Evolutionary conservation across 2,888 invertebrate species (phyloP).

Genomic region (Drepana falcataria): DNA sequence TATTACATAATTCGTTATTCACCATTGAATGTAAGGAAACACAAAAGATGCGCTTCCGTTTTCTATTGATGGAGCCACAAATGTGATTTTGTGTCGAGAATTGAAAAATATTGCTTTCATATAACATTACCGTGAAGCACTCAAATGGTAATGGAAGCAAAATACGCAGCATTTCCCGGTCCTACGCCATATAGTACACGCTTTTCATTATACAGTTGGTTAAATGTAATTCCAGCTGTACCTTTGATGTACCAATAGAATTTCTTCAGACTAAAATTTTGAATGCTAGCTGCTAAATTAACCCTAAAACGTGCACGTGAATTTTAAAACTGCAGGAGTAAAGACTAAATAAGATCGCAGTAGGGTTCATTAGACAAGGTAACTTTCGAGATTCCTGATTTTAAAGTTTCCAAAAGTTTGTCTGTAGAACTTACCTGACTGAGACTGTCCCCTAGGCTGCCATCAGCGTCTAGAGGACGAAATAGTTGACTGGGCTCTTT

Average conservation of each 20-base stretch:
- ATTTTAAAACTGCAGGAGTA: conserved; percentile 42
- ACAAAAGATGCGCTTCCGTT: conserved; percentile 27
- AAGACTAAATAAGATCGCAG: conserved; percentile 38
- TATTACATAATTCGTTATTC: not conserved
- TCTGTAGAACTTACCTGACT: conserved; percentile 58
- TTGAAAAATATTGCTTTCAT: conserved; percentile 58
- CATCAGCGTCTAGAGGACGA: conserved; percentile 62
- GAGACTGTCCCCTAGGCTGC: conserved; percentile 70
- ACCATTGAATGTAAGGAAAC: conserved; percentile 15
- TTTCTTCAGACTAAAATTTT: too few relatives aligned
- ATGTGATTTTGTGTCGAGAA: conserved; percentile 52
- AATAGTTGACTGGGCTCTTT: conserved; percentile 54
- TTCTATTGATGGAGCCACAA: conserved; percentile 46
- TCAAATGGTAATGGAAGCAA: conserved; percentile 54
- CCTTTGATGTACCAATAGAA: too few relatives aligned
- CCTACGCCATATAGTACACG: conserved; percentile 22
- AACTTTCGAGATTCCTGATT: conserved; percentile 33
- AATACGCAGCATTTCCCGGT: conserved; percentile 32
- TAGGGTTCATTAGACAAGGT: conserved; percentile 55
- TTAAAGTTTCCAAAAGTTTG: conserved; percentile 26
- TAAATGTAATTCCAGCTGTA: conserved; percentile 36
- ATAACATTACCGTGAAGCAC: conserved; percentile 44
- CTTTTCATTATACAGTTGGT: conserved; percentile 30
- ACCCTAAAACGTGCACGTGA: conserved; percentile 29
- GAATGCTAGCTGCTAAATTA: conserved; percentile 44